A percentile compares a stretch with the other conserved stretches of the same genome.
These are phyloP conservation scores for Heliothis subflexa DNA, from an alignment of 1,140 invertebrate genomes.

Conservation along the genomic window DNA sequence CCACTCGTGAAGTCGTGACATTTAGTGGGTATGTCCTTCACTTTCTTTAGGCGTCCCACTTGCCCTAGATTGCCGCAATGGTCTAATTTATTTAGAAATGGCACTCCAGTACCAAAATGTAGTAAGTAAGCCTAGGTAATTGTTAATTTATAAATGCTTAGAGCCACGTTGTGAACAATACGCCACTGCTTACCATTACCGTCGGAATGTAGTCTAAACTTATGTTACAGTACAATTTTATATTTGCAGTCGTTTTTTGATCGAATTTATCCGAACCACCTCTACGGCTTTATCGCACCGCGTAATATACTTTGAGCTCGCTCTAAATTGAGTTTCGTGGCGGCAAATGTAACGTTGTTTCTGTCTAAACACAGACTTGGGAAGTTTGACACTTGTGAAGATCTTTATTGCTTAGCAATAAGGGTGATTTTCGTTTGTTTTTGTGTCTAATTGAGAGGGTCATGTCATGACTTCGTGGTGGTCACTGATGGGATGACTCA, in stretches of 20 bases:
- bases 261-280: conserved; percentile 17
- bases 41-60: conserved; percentile 15
- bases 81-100: conserved; percentile 26
- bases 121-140: conserved; percentile 42
- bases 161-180: conserved; percentile 71
- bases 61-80: not conserved
- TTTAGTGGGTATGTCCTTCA: conserved; percentile 1
- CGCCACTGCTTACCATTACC: conserved; percentile 64
- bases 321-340: conserved; percentile 51
- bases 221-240: conserved; percentile 58
- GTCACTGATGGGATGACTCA: conserved; percentile 80
- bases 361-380: conserved; percentile 54
- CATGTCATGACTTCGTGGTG: conserved; percentile 68
- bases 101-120: not conserved
- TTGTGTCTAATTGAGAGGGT: conserved; percentile 51
- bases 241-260: not conserved
- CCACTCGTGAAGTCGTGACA: no score
- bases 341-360: conserved; percentile 55
- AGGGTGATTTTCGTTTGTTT: conserved; percentile 51
- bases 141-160: conserved; percentile 63
- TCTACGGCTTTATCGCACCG: conserved; percentile 11
- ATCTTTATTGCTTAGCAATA: conserved; percentile 53
- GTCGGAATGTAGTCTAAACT: conserved; percentile 78
- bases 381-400: conserved; percentile 47
- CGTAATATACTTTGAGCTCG: not conserved